A percentile compares a stretch with the other conserved stretches of the same genome.
These are phyloP conservation scores for Bradypus variegatus DNA, from an alignment of 2,797 vertebrate species.

Conservation along the genomic window DNA sequence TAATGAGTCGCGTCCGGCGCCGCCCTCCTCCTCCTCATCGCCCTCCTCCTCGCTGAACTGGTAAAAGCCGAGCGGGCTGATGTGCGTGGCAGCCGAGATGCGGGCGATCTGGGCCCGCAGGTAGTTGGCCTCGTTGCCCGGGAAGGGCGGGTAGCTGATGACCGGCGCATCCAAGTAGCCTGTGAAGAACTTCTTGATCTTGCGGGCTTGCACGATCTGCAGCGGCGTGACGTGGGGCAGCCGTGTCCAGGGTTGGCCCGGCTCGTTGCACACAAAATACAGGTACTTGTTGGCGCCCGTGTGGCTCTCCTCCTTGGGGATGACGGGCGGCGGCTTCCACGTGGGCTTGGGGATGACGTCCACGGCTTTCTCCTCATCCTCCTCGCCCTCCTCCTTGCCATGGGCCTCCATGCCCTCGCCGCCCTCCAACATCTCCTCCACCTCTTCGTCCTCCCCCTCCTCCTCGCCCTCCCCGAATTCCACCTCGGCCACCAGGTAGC, in stretches of 20 bases:
- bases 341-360: slow-evolving; percentile 63
- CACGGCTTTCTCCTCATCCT: slow-evolving; percentile 58
- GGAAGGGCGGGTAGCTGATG: slow-evolving; percentile 83
- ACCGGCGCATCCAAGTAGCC: slow-evolving; percentile 78
- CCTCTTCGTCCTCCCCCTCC: slow-evolving; percentile 71
- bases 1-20: slow-evolving; percentile 67
- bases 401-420: slow-evolving; percentile 43
- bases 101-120: slow-evolving; percentile 87
- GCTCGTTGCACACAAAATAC: slow-evolving; percentile 85
- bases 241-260: slow-evolving; percentile 80
- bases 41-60: slow-evolving; percentile 81
- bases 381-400: slow-evolving; percentile 57
- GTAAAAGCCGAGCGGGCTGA: slow-evolving; percentile 85
- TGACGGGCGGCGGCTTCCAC: slow-evolving; percentile 73
- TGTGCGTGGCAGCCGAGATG: slow-evolving; percentile 84
- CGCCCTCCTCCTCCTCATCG: slow-evolving; percentile 80
- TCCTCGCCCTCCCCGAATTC: slow-evolving; percentile 78
- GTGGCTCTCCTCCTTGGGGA: slow-evolving; percentile 77
- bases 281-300: slow-evolving; percentile 81
- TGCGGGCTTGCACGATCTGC: slow-evolving; percentile 80
- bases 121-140: slow-evolving; percentile 85
- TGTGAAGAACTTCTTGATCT: slow-evolving; percentile 81
- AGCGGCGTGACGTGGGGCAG: slow-evolving; percentile 82
- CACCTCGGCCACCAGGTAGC: slow-evolving; percentile 84
- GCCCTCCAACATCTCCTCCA: slow-evolving; percentile 59